These are phyloP conservation scores for Otis tarda DNA, from an alignment of 2,113 vertebrate species.

Conservation along the genomic window DNA sequence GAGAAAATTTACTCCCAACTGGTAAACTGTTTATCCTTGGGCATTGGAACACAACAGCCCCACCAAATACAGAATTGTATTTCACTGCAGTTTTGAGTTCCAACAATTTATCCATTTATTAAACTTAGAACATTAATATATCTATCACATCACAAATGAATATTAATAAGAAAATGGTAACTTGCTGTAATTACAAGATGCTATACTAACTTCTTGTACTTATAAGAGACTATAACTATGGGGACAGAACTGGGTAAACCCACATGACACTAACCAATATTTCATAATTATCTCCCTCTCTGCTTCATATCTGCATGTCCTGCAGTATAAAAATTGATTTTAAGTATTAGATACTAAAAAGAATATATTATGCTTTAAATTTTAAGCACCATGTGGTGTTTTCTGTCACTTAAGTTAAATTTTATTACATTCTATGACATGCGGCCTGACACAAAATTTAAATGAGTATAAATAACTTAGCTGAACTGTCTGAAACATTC, in stretches of 20 bases:
- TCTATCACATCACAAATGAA: background rate
- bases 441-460: background rate
- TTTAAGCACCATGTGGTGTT: background rate
- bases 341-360: background rate
- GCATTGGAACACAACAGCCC: background rate
- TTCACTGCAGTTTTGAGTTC: background rate
- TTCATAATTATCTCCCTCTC: background rate
- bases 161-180: background rate
- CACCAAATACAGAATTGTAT: background rate
- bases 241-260: background rate
- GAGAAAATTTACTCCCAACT: background rate
- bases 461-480: constrained; percentile 10
- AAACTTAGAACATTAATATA: background rate
- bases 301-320: background rate
- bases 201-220: background rate
- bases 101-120: background rate
- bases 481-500: background rate
- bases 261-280: background rate
- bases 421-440: constrained; percentile 28
- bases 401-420: background rate
- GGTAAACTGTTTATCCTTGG: background rate
- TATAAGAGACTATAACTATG: background rate
- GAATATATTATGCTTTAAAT: constrained; percentile 8
- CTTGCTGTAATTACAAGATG: background rate
- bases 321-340: background rate